These are phyloP conservation scores for Hydrocynus forskahlii DNA, from an alignment of 2,797 vertebrate genomes.

Conservation along the genomic window DNA sequence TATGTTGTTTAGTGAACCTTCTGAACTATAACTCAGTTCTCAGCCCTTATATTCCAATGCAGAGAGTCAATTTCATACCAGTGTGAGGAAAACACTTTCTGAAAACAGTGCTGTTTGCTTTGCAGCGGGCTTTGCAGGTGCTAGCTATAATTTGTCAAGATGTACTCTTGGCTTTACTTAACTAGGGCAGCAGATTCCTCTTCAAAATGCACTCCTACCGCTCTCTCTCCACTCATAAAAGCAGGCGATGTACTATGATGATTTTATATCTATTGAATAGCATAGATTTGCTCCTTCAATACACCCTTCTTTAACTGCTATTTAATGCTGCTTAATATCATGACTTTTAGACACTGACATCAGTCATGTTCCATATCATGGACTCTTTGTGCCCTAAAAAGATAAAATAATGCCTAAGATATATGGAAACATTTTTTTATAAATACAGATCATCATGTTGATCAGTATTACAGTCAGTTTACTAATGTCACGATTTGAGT, in stretches of 20 bases:
- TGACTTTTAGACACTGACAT: too few species aligned
- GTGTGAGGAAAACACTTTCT: not conserved
- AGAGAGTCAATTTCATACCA: not conserved
- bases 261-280: not conserved
- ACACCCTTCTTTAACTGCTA: not conserved
- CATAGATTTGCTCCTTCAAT: not conserved
- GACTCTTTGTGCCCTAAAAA: not conserved
- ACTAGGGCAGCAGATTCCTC: constrained; percentile 4
- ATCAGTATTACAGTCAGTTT: not conserved
- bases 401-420: not conserved
- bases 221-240: not conserved
- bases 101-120: too few species aligned
- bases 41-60: not conserved
- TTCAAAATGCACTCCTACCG: not conserved
- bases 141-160: constrained; percentile 10
- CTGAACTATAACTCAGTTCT: not conserved
- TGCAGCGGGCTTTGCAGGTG: not conserved
- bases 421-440: not conserved
- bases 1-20: not conserved
- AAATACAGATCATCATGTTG: not conserved
- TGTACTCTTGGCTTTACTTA: constrained; percentile 1
- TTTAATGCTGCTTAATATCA: too few species aligned
- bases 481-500: not conserved
- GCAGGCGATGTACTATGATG: not conserved
- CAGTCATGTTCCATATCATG: not conserved